Conservation (phyloP, 2,888 invertebrate species). For the Dasysyrphus albostriatus region DNA sequence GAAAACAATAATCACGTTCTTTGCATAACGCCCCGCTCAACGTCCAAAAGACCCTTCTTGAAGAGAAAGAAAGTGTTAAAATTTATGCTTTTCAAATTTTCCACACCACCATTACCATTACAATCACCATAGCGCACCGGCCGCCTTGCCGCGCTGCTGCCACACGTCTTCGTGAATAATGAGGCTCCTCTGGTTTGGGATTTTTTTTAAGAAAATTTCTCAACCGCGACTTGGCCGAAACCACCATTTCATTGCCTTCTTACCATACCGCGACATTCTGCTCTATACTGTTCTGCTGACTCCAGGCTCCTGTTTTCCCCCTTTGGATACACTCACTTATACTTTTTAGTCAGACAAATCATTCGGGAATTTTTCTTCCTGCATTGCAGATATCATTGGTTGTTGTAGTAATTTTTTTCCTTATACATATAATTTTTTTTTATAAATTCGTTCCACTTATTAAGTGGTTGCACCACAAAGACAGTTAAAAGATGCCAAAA, state of each 20-base stretch:
- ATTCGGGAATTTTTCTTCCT: conserved; percentile 59
- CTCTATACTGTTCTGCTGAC: neutral
- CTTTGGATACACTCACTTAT: conserved; percentile 23
- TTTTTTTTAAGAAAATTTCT: conserved; percentile 56
- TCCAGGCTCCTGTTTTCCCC: neutral
- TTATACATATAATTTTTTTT: neutral
- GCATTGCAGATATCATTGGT: conserved; percentile 67
- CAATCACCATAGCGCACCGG: conserved; percentile 22
- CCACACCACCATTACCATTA: neutral
- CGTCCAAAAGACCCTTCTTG: conserved; percentile 31
- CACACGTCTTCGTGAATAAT: conserved; percentile 71
- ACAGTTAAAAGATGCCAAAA: conserved; percentile 42
- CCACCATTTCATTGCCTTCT: neutral
- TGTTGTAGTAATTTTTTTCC: conserved; percentile 1
- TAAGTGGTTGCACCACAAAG: conserved; percentile 68
- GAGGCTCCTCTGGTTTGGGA: conserved; percentile 40
- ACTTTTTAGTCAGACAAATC: conserved; percentile 58
- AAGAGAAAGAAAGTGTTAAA: conserved; percentile 50
- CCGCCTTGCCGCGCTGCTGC: conserved; percentile 7
- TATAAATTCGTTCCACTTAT: conserved; percentile 34
- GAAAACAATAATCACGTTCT: conserved; percentile 73
- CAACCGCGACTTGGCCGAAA: conserved; percentile 29
- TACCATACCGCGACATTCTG: neutral
- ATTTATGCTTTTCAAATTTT: conserved; percentile 69
- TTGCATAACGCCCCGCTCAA: conserved; percentile 57